phyloP scores from a whole-genome alignment of 2,797 vertebrate species.

The Gambusia yucatana region DNA sequence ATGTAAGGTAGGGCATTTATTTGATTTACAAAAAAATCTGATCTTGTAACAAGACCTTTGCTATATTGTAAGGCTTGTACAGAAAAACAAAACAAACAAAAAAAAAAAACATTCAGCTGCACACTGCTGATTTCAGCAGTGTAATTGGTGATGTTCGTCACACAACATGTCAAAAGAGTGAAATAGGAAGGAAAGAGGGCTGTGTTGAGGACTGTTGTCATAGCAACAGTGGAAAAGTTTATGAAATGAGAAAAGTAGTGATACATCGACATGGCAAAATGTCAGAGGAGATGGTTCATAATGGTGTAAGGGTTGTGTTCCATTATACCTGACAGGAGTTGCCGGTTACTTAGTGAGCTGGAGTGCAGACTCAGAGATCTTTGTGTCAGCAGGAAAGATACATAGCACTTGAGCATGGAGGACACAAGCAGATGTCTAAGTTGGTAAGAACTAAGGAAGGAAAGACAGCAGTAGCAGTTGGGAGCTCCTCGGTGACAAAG shows the following conservation, averaged over 20 bases:
- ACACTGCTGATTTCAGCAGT: conserved; percentile 14
- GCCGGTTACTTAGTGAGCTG: conserved; percentile 45
- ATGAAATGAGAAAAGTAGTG: conserved; percentile 41
- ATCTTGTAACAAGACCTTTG: background rate
- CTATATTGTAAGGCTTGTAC: background rate
- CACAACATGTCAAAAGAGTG: conserved; percentile 21
- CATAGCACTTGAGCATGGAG: conserved; percentile 37
- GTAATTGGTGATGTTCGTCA: conserved; percentile 25
- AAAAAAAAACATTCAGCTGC: background rate
- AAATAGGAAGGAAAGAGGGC: conserved; percentile 22
- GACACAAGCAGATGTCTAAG: conserved; percentile 34
- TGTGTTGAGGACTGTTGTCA: conserved; percentile 39
- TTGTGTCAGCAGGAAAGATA: conserved; percentile 44
- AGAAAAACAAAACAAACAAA: background rate
- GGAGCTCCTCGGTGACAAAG: conserved; percentile 1
- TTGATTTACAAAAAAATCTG: background rate
- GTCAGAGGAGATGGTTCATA: conserved; percentile 46
- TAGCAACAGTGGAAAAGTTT: conserved; percentile 34
- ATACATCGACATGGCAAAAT: conserved; percentile 32
- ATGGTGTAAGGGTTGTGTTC: conserved; percentile 43
- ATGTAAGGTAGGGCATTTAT: background rate
- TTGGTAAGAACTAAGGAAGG: conserved; percentile 29
- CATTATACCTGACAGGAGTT: conserved; percentile 57
- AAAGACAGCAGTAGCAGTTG: conserved; percentile 30
- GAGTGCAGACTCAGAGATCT: conserved; percentile 32